A percentile compares a stretch with the other conserved stretches of the same genome.
Evolutionary conservation across 2,797 vertebrate species (phyloP).

Genomic region (Xenopus petersii): DNA sequence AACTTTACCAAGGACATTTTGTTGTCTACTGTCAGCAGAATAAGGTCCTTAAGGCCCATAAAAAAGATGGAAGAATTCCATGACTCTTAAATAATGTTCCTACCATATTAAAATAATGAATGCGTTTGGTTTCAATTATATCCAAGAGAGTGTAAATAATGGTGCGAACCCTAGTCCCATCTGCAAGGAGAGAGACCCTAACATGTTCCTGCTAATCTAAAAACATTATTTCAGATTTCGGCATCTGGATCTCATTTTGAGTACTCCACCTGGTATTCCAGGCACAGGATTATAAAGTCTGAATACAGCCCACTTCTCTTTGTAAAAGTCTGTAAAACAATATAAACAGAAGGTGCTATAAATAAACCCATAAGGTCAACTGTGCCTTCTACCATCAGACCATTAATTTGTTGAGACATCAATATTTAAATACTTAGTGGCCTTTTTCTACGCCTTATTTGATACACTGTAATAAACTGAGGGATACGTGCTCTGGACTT

Average conservation of each 20-base stretch:
- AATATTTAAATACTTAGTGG: slow-evolving; percentile 12
- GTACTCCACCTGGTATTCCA: slow-evolving; percentile 80
- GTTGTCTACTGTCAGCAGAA: no score
- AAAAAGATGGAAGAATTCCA: no score
- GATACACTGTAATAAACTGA: slow-evolving; percentile 12
- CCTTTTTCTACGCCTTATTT: slow-evolving; percentile 21
- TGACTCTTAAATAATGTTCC: no score
- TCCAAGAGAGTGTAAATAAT: no score
- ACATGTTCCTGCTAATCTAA: slow-evolving; percentile 51
- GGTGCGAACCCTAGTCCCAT: no score
- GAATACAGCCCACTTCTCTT: slow-evolving; percentile 72
- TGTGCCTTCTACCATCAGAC: slow-evolving; percentile 15
- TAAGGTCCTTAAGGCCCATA: no score
- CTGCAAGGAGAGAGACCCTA: neutral
- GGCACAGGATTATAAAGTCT: slow-evolving; percentile 77
- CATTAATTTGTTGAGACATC: neutral
- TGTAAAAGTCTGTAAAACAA: slow-evolving; percentile 68
- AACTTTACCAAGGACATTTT: no score
- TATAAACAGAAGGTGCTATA: slow-evolving; percentile 44
- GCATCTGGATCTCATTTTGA: slow-evolving; percentile 83
- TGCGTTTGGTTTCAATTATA: no score
- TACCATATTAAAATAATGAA: no score
- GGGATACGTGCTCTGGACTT: no score
- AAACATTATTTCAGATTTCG: slow-evolving; percentile 62
- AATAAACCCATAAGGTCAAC: slow-evolving; percentile 40